phyloP scores from a whole-genome alignment of 2,888 invertebrate species.

The Rhyacophila evoluta region DNA sequence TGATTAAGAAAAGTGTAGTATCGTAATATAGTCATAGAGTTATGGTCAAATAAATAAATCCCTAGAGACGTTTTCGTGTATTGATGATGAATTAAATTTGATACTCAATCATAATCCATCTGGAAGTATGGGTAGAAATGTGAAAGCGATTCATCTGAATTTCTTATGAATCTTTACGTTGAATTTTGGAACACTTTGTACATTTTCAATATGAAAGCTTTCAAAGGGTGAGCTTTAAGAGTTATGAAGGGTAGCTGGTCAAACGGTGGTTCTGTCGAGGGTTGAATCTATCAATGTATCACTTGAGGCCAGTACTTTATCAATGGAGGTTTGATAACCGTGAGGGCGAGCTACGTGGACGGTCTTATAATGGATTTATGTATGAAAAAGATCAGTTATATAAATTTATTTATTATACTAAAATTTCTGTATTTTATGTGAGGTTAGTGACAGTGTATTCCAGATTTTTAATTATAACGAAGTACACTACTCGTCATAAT shows the following conservation, averaged over 20 bases:
- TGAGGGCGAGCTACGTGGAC: background rate
- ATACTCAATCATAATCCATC: no score
- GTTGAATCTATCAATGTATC: constrained; percentile 40
- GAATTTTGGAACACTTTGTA: constrained; percentile 35
- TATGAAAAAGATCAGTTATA: constrained; percentile 38
- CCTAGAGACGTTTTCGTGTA: no score
- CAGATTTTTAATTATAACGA: no score
- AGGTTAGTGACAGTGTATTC: no score
- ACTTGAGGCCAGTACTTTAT: constrained; percentile 40
- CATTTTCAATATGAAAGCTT: constrained; percentile 39
- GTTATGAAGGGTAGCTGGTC: constrained; percentile 36
- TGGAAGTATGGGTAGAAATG: no score
- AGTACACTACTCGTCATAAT: no score
- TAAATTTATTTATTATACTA: background rate
- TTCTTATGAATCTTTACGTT: background rate
- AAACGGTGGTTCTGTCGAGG: constrained; percentile 25
- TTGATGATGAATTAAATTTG: no score
- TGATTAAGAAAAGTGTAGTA: no score
- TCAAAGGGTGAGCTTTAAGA: constrained; percentile 29
- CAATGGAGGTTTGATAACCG: constrained; percentile 38
- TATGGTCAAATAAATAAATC: no score
- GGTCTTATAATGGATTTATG: constrained; percentile 39
- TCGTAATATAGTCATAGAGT: no score
- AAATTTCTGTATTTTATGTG: background rate
- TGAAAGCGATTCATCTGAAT: background rate